phyloP scores from a whole-genome alignment of 2,888 invertebrate genomes.

The Aphelenchoides bicaudatus region DNA sequence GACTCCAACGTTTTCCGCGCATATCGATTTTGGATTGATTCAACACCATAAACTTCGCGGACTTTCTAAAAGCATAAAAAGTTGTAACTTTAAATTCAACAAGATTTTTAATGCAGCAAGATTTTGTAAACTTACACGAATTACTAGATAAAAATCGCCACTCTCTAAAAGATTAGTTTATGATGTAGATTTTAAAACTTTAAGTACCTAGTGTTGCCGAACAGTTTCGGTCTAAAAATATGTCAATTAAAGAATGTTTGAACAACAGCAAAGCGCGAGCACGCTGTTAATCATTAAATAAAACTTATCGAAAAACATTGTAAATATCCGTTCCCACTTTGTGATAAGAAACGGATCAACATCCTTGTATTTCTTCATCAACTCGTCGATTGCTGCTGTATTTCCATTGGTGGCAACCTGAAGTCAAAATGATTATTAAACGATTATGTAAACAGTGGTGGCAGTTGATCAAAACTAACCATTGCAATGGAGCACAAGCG shows the following conservation, averaged over 20 bases:
- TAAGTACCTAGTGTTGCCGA: no score
- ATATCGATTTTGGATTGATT: conserved; percentile 52
- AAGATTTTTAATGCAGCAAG: conserved; percentile 12
- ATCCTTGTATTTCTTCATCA: conserved; percentile 43
- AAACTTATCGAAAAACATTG: conserved; percentile 54
- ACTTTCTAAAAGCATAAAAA: conserved; percentile 42
- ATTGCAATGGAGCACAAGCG: no score
- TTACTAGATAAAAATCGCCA: conserved; percentile 59
- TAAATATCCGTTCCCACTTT: conserved; percentile 59
- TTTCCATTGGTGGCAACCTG: neutral
- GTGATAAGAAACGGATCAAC: conserved; percentile 52
- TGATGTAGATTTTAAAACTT: no score
- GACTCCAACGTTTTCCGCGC: conserved; percentile 52
- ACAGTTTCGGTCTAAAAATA: conserved; percentile 50
- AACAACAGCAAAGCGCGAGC: neutral
- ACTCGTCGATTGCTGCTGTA: conserved; percentile 27
- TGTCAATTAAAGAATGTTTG: neutral
- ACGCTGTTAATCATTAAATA: neutral
- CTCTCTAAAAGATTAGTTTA: conserved; percentile 57
- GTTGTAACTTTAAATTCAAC: conserved; percentile 10
- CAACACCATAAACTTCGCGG: conserved; percentile 59
- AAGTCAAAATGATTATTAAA: no score
- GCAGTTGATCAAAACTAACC: no score
- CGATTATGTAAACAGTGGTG: no score
- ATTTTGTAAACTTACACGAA: conserved; percentile 39